These are phyloP conservation scores for Diaphora mendica DNA, from an alignment of 2,888 invertebrate genomes.

Conservation along the genomic window DNA sequence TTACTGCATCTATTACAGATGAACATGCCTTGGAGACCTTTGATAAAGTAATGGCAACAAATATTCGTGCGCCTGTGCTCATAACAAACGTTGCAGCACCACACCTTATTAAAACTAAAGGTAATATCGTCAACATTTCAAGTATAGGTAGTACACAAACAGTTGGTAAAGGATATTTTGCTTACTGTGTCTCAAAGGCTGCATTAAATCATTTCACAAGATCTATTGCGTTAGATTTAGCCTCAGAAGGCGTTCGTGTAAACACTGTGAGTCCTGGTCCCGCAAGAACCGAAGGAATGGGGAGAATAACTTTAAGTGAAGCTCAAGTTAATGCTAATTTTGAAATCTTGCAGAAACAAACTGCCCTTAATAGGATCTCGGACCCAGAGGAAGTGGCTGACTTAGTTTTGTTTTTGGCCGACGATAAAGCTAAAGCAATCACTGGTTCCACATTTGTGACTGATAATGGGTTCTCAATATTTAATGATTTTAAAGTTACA, in stretches of 20 bases:
- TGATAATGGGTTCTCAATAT: slow-evolving; percentile 13
- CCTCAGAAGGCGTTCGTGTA: slow-evolving; percentile 90
- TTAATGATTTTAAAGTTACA: background rate
- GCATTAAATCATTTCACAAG: slow-evolving; percentile 52
- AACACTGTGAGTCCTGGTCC: slow-evolving; percentile 52
- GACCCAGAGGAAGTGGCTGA: slow-evolving; percentile 25
- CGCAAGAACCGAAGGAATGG: slow-evolving; percentile 24
- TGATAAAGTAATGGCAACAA: slow-evolving; percentile 31
- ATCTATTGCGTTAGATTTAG: slow-evolving; percentile 87
- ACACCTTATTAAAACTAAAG: slow-evolving; percentile 47
- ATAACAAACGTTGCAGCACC: slow-evolving; percentile 44
- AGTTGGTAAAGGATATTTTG: slow-evolving; percentile 12
- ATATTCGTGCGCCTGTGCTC: slow-evolving; percentile 33
- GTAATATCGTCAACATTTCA: slow-evolving; percentile 91
- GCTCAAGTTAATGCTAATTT: background rate
- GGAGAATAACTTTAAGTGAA: background rate
- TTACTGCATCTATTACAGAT: slow-evolving; percentile 8
- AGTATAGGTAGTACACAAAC: slow-evolving; percentile 26
- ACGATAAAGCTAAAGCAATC: slow-evolving; percentile 19
- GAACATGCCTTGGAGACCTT: slow-evolving; percentile 28
- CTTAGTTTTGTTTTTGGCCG: slow-evolving; percentile 17
- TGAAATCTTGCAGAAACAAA: background rate
- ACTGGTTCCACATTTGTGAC: slow-evolving; percentile 16
- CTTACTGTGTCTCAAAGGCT: slow-evolving; percentile 49
- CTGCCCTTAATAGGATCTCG: slow-evolving; percentile 13